Conservation (phyloP, 2,113 vertebrate species). For the Prietella phreatophila region DNA sequence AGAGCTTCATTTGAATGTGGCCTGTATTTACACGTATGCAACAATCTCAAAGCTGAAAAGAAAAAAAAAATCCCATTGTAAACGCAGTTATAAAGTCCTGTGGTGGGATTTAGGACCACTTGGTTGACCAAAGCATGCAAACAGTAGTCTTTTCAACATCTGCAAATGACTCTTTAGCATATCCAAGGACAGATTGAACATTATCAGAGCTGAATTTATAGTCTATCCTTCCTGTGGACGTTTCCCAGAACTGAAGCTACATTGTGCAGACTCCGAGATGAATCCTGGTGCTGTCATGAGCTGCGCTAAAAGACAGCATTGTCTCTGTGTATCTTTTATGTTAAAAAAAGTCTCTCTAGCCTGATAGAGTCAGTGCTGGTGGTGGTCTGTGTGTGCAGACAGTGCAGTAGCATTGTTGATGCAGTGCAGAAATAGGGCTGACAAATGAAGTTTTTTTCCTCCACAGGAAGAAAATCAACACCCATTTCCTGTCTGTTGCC, state of each 20-base stretch:
- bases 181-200: slow-evolving; percentile 46
- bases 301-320: slow-evolving; percentile 14
- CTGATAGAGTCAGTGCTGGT: neutral
- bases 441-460: slow-evolving; percentile 52
- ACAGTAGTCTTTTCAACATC: slow-evolving; percentile 6
- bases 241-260: slow-evolving; percentile 35
- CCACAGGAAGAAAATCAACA: slow-evolving; percentile 53
- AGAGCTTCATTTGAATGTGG: neutral
- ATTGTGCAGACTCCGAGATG: slow-evolving; percentile 8
- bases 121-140: neutral
- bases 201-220: slow-evolving; percentile 52
- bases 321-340: neutral
- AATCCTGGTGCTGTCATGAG: slow-evolving; percentile 42
- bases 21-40: neutral
- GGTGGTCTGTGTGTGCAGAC: neutral
- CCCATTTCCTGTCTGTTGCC: slow-evolving; percentile 52
- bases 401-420: slow-evolving; percentile 38
- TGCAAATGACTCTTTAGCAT: slow-evolving; percentile 37
- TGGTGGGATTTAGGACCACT: neutral
- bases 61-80: neutral
- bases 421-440: slow-evolving; percentile 50
- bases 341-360: neutral
- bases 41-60: neutral
- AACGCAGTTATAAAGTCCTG: neutral
- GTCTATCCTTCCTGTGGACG: slow-evolving; percentile 48